Conservation (phyloP, 2,888 invertebrate genomes). For the Paralinhomoeus sp. region DNA sequence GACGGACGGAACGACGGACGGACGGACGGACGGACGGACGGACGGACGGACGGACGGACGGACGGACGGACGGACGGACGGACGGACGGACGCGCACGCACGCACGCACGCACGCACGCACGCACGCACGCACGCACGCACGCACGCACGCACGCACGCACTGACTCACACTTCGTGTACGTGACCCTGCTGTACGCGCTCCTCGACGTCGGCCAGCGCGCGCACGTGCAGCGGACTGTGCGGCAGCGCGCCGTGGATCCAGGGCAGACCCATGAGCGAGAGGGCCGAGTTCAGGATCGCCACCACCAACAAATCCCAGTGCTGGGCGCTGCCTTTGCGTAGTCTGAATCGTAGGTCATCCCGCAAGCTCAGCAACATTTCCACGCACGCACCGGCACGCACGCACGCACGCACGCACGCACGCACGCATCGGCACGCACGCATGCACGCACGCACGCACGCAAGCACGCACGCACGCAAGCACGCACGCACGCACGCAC, state of each 20-base stretch:
- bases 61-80: not conserved
- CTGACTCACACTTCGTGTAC: slow-evolving; percentile 36
- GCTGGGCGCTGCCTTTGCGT: slow-evolving; percentile 38
- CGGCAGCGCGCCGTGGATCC: slow-evolving; percentile 40
- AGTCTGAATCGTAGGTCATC: slow-evolving; percentile 26
- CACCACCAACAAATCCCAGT: slow-evolving; percentile 38
- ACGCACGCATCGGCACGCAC: too few species aligned
- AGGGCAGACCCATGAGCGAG: slow-evolving; percentile 35
- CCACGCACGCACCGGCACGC: too few species aligned
- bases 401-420: too few species aligned
- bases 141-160: not conserved
- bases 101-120: too few species aligned
- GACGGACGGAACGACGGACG: not conserved
- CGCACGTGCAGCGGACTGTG: slow-evolving; percentile 39
- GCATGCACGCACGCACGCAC: too few species aligned
- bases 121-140: too few species aligned
- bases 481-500: too few species aligned
- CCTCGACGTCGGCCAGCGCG: slow-evolving; percentile 39
- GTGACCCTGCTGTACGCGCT: slow-evolving; percentile 38
- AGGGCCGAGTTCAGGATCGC: slow-evolving; percentile 36
- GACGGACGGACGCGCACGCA: too few species aligned
- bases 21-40: slow-evolving; percentile 1
- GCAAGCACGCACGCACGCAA: too few species aligned
- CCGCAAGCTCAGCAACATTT: too few species aligned
- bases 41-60: slow-evolving; percentile 1